Percentiles rank a stretch among this genome's conserved stretches.
These are phyloP conservation scores for Pavo muticus DNA, from an alignment of 2,113 vertebrate species.

Conservation along the genomic window DNA sequence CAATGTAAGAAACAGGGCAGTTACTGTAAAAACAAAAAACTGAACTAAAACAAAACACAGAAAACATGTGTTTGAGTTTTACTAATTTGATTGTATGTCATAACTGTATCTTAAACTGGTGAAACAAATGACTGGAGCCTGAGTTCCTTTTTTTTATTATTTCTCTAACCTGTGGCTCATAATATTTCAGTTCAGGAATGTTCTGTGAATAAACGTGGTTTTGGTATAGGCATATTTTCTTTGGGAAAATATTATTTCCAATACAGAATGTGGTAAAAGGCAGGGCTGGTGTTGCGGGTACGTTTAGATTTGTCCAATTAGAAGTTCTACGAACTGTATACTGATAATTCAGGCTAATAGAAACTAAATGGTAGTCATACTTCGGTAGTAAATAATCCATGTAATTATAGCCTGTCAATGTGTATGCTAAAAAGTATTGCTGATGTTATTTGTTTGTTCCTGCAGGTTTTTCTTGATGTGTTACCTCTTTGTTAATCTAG, in stretches of 20 bases:
- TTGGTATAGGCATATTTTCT: neutral
- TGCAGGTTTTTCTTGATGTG: slow-evolving; percentile 99
- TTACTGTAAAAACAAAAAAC: neutral
- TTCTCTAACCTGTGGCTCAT: neutral
- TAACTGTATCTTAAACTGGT: neutral
- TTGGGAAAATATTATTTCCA: neutral
- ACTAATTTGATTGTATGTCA: neutral
- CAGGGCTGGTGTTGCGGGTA: neutral
- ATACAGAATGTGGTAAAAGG: neutral
- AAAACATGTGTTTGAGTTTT: neutral
- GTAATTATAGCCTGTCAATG: neutral
- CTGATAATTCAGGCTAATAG: neutral
- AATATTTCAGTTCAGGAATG: neutral
- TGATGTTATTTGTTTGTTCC: neutral
- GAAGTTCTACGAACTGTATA: neutral
- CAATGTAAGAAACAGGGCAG: slow-evolving; percentile 85
- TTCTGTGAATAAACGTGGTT: neutral
- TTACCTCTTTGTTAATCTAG: slow-evolving; percentile 97
- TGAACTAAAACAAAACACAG: neutral
- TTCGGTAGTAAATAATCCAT: slow-evolving; percentile 82
- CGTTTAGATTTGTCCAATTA: neutral
- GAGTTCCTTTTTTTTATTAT: neutral
- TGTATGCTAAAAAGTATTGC: neutral
- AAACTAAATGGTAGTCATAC: neutral
- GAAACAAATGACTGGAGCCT: neutral